Conservation (phyloP, 2,113 vertebrate species). For the Upupa epops region DNA sequence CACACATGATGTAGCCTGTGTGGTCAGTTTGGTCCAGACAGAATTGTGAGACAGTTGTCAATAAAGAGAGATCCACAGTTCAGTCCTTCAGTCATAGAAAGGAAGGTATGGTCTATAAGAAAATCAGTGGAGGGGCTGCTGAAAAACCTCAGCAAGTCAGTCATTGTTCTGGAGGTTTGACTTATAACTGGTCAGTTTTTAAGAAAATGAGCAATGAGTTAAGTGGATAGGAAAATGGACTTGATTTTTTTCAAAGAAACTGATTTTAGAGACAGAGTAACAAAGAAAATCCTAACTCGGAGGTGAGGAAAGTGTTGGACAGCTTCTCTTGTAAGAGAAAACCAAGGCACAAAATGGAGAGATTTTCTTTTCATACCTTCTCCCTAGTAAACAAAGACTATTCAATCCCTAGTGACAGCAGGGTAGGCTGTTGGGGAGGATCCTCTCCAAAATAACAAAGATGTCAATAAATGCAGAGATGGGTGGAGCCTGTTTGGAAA, state of each 20-base stretch:
- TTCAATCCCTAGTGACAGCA: neutral
- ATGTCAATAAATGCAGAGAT: neutral
- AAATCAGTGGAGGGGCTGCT: neutral
- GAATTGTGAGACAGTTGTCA: neutral
- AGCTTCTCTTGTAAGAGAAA: neutral
- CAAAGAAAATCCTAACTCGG: neutral
- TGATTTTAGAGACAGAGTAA: neutral
- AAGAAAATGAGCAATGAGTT: neutral
- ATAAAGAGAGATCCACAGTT: neutral
- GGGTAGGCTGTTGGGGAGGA: neutral
- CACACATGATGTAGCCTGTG: neutral
- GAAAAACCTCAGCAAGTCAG: neutral
- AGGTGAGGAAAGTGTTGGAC: neutral
- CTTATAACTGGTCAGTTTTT: neutral
- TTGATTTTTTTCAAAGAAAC: neutral
- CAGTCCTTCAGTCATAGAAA: neutral
- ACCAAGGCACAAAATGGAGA: neutral
- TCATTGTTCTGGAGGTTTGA: neutral
- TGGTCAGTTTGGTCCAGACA: neutral
- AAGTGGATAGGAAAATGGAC: neutral
- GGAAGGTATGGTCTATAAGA: neutral
- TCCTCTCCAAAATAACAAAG: neutral
- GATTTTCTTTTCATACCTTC: neutral
- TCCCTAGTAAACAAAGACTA: neutral
- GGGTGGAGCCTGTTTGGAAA: neutral